These are phyloP conservation scores for Eupleurogrammus muticus DNA, from an alignment of 2,797 vertebrate species.

Conservation along the genomic window DNA sequence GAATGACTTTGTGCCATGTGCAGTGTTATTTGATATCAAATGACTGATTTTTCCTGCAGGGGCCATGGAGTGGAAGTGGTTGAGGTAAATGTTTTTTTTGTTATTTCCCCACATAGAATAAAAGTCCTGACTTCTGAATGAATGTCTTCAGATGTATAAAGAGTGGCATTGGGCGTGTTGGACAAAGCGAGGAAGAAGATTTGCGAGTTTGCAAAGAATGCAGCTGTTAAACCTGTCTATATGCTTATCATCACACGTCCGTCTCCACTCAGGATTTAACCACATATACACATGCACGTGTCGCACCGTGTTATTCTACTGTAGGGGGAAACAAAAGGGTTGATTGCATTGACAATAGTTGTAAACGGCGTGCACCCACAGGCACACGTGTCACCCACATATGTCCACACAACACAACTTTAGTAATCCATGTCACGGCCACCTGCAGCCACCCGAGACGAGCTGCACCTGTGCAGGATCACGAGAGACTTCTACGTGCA, in stretches of 20 bases:
- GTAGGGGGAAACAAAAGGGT: neutral
- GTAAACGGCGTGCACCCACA: neutral
- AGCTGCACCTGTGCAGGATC: slow-evolving; percentile 3
- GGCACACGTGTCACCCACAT: slow-evolving; percentile 63
- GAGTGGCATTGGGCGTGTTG: neutral
- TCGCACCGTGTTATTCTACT: neutral
- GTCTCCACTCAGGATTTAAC: neutral
- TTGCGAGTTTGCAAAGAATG: neutral
- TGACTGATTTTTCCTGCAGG: slow-evolving; percentile 58
- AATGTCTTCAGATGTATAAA: neutral
- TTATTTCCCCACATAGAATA: neutral
- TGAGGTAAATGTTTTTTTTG: slow-evolving; percentile 66
- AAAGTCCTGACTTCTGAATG: neutral
- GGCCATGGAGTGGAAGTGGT: slow-evolving; percentile 75
- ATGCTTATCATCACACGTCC: neutral
- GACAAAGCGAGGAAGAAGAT: neutral
- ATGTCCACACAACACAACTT: slow-evolving; percentile 47
- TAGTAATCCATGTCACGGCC: slow-evolving; percentile 70
- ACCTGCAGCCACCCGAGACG: slow-evolving; percentile 67
- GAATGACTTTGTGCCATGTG: neutral
- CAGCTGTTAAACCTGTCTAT: neutral
- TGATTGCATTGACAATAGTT: neutral
- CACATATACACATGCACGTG: neutral
- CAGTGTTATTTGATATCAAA: slow-evolving; percentile 1
- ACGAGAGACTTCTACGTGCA: neutral